These are phyloP conservation scores for Turritopsis rubra DNA, from an alignment of 30 jellyfish, hydroid and myxozoan species.

Conservation along the genomic window DNA sequence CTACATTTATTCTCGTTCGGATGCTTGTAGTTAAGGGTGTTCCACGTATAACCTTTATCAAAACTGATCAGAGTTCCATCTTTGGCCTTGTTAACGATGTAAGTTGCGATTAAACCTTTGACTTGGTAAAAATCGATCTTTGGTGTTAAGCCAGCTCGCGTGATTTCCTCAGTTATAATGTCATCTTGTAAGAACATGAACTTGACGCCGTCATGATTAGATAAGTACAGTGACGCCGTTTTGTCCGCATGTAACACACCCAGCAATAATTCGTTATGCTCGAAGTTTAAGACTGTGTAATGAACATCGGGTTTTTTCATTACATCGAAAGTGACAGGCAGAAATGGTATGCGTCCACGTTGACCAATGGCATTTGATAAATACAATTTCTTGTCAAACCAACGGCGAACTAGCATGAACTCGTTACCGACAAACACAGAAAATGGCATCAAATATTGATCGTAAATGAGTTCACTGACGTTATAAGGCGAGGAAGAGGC, in stretches of 20 bases:
- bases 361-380: constrained; percentile 27
- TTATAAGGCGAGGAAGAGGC: constrained; percentile 39
- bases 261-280: constrained; percentile 41
- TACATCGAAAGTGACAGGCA: constrained; percentile 31
- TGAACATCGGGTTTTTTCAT: constrained; percentile 23
- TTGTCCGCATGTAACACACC: constrained; percentile 62
- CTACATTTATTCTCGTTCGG: constrained; percentile 11
- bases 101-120: constrained; percentile 58
- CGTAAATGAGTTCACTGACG: not conserved
- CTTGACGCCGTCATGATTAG: constrained; percentile 44
- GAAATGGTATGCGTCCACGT: constrained; percentile 6
- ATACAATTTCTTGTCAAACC: constrained; percentile 7
- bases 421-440: constrained; percentile 51
- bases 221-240: constrained; percentile 45
- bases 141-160: constrained; percentile 25
- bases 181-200: constrained; percentile 39
- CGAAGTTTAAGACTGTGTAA: constrained; percentile 24
- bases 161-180: constrained; percentile 20
- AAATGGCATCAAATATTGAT: constrained; percentile 18
- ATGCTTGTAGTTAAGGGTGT: constrained; percentile 29
- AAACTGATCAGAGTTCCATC: constrained; percentile 65
- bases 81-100: constrained; percentile 45
- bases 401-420: constrained; percentile 37
- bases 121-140: constrained; percentile 57
- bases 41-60: constrained; percentile 81